Evolutionary conservation across 2,797 vertebrate species (phyloP).

Genomic region (Agapornis canus): DNA sequence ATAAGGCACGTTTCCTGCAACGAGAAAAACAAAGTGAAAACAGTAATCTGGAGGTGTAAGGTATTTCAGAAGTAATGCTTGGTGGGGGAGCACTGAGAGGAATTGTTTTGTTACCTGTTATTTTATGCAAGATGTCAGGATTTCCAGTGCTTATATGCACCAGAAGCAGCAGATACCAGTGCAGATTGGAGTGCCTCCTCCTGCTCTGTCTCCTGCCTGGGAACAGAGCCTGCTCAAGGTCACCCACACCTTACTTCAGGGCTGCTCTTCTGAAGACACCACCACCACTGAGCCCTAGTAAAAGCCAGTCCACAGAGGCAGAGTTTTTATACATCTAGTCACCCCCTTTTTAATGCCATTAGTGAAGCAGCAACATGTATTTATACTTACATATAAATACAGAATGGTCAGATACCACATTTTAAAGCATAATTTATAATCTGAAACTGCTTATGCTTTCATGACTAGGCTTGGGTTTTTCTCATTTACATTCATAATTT

Average conservation of each 20-base stretch:
- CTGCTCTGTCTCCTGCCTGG: rapidly evolving
- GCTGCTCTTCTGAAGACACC: background rate
- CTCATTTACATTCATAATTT: conserved; percentile 62
- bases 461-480: conserved; percentile 20
- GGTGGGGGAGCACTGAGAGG: background rate
- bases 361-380: conserved; percentile 52
- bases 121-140: background rate
- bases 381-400: conserved; percentile 60
- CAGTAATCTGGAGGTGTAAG: background rate
- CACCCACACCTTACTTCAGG: rapidly evolving
- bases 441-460: conserved; percentile 51
- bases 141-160: background rate
- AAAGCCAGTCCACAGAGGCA: background rate
- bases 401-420: conserved; percentile 37
- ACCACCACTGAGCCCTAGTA: rapidly evolving
- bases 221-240: too few relatives aligned
- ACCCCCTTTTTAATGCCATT: conserved; percentile 38
- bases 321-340: background rate
- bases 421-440: conserved; percentile 45
- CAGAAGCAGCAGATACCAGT: rapidly evolving
- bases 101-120: background rate
- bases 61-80: background rate
- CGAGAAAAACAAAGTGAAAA: background rate
- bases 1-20: conserved; percentile 14
- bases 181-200: background rate